phyloP scores from a whole-genome alignment of 2,797 vertebrate species.

The Syndactyla subalaris region DNA sequence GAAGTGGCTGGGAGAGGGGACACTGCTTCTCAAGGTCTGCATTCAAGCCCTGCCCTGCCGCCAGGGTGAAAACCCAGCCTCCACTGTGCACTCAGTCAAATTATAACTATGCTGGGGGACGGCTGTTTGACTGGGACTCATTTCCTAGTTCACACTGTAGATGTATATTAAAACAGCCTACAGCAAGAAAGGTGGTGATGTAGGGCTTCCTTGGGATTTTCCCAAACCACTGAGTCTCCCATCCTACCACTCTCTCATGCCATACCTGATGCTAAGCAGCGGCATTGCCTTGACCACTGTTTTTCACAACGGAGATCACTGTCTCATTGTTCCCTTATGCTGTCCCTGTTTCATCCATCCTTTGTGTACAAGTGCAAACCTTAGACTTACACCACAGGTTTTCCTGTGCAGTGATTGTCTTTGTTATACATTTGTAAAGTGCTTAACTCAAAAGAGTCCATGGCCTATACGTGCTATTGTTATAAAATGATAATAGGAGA shows the following conservation, averaged over 20 bases:
- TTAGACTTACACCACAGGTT: neutral
- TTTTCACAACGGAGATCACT: neutral
- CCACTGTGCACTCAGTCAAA: neutral
- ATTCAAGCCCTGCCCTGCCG: neutral
- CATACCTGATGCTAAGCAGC: neutral
- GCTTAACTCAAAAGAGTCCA: slow-evolving; percentile 35
- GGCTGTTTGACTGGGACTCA: neutral
- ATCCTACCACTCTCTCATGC: neutral
- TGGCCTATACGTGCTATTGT: neutral
- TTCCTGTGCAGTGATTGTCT: neutral
- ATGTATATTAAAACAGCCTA: neutral
- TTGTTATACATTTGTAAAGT: slow-evolving; percentile 15
- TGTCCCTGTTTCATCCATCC: neutral
- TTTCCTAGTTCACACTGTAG: neutral
- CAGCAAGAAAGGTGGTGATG: neutral
- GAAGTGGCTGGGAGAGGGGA: neutral
- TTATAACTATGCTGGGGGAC: neutral
- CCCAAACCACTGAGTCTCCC: neutral
- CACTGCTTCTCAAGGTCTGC: neutral
- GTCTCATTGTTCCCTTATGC: neutral
- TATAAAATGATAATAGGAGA: slow-evolving; percentile 13
- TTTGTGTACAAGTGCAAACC: slow-evolving; percentile 39
- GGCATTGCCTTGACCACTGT: slow-evolving; percentile 19
- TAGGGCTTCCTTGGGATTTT: neutral
- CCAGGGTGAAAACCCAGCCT: neutral